Conservation (phyloP, 1,140 invertebrate species). For the Anastrepha obliqua region DNA sequence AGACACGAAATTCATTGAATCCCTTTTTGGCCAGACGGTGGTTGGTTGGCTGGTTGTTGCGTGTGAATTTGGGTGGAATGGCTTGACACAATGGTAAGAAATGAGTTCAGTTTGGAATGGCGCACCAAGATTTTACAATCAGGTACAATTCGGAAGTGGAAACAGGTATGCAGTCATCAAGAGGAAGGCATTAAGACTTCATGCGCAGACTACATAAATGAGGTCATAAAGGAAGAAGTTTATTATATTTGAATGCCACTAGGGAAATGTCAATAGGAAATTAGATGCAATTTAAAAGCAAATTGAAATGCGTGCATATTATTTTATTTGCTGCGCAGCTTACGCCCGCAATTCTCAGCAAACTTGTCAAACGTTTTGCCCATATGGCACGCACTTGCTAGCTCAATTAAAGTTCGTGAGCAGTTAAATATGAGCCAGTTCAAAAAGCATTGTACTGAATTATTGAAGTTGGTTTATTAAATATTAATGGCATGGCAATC, state of each 20-base stretch:
- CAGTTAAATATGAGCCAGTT: too few species aligned
- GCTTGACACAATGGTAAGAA: neutral
- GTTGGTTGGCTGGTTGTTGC: neutral
- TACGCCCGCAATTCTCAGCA: too few species aligned
- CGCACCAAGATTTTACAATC: neutral
- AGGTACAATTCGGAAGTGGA: neutral
- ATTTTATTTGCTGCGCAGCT: too few species aligned
- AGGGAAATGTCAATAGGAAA: neutral
- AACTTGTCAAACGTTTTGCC: too few species aligned
- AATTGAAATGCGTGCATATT: too few species aligned
- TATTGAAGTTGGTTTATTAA: too few species aligned
- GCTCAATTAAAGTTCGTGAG: too few species aligned
- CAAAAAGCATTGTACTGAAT: too few species aligned
- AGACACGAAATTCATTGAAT: constrained; percentile 45
- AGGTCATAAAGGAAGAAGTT: neutral
- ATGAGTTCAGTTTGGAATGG: neutral
- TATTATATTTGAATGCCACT: neutral
- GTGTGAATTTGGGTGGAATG: neutral
- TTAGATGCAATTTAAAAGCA: neutral
- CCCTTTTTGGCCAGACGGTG: neutral
- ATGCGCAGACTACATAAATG: neutral
- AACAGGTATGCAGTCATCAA: neutral
- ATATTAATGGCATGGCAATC: too few species aligned
- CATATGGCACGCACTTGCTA: too few species aligned
- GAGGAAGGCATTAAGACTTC: neutral